Base-by-base conservation (phyloP, 1,140 invertebrate species). In the Drosophila punjabiensis region DNA sequence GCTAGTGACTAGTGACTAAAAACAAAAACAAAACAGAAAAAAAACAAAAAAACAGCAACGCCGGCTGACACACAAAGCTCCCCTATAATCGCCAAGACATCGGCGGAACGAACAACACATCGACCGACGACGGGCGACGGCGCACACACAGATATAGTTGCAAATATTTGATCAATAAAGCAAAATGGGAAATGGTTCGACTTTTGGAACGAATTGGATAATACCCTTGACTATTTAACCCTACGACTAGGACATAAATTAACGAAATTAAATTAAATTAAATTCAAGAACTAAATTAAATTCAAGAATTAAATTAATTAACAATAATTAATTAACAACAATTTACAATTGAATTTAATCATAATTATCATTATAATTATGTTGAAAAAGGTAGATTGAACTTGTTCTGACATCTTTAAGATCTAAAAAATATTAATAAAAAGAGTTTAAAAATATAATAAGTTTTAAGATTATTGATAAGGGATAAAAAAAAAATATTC, bases 141-240 rank as follows among this genome's bases (percentile, higher is more conserved):
- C 52, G 52, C 24, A n/a, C 52, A 33, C 61, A 62, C 48, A 60
- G n/a, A n/a, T 52, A 50, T 74, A 48, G 30, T 62, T 33, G 62
- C 75, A 87, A 89, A 89, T 88, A 89, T 88, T 88, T 88, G 81
- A 89, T 88, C 85, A 88, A 88, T 88, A 88, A 75, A 80, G 59
- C 80, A 52, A 63, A 52, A 63, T 14, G 52, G 68, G 62, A 35
- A 14, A 58, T 20, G 47, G 13, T 53, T 45, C 14, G 18, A 39
- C 28, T 68, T 43, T 16, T 28, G 28, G 5, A 33, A n/a, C 39
- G 61, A 39, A 47, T 13, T 20, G 5, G 28, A 14, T n/a, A 32
- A 35, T 71, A 69, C 68, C 13, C 64, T 65, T 16, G 8, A 37
- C 9, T 39, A 24, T 24, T 24, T 24, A 3, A 24, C 1, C 24